A percentile compares a stretch with the other conserved stretches of the same genome.
Evolutionary conservation across 2,888 invertebrate species (phyloP).

Genomic region (Hecatera dysodea): DNA sequence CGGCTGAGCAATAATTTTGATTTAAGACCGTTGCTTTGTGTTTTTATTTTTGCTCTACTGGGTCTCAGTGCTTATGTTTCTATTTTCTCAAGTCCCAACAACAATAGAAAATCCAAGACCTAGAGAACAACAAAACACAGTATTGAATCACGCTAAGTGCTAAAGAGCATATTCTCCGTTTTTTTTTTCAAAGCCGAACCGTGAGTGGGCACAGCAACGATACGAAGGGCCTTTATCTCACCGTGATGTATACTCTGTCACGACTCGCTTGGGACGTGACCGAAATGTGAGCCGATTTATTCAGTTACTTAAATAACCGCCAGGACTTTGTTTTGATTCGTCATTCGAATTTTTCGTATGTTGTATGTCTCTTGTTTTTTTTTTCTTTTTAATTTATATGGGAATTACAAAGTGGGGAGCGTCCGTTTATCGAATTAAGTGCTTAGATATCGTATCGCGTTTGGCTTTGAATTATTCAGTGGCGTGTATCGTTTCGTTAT

Average conservation of each 20-base stretch:
- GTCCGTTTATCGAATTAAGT: slow-evolving; percentile 57
- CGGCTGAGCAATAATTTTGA: background rate
- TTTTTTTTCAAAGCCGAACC: slow-evolving; percentile 72
- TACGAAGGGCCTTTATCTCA: slow-evolving; percentile 87
- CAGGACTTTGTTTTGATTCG: slow-evolving; percentile 75
- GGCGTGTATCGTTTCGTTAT: background rate
- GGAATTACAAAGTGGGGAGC: slow-evolving; percentile 44
- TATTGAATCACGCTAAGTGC: slow-evolving; percentile 73
- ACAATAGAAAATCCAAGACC: slow-evolving; percentile 54
- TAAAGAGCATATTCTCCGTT: slow-evolving; percentile 69
- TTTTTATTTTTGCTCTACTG: background rate
- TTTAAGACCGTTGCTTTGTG: background rate
- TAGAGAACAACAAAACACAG: slow-evolving; percentile 48
- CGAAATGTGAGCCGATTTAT: slow-evolving; percentile 86
- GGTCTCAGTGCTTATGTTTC: background rate
- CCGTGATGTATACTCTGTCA: slow-evolving; percentile 87
- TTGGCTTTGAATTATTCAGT: slow-evolving; percentile 47
- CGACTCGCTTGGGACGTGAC: slow-evolving; percentile 87
- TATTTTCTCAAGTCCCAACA: slow-evolving; percentile 22
- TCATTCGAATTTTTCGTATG: slow-evolving; percentile 67
- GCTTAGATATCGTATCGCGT: slow-evolving; percentile 49
- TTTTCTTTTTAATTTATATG: slow-evolving; percentile 33
- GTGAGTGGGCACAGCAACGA: slow-evolving; percentile 79
- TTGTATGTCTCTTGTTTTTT: slow-evolving; percentile 17
- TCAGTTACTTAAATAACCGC: slow-evolving; percentile 72